A percentile compares a stretch with the other conserved stretches of the same genome.
Evolutionary conservation across 1,140 invertebrate genomes (phyloP).

Genomic region (Brachionus koreanus): DNA sequence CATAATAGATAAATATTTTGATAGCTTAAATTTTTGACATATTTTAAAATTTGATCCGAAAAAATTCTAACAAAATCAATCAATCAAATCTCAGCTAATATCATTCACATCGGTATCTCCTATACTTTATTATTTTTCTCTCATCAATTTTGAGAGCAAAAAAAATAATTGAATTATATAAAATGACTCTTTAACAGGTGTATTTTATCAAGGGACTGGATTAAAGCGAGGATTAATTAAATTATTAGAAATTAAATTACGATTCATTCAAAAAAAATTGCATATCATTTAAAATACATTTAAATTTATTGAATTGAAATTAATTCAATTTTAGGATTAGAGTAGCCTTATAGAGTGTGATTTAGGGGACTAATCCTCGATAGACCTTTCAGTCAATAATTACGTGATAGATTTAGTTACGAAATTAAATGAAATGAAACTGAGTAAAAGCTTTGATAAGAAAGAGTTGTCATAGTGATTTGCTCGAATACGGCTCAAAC

Average conservation of each 20-base stretch:
- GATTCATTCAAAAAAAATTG: not conserved
- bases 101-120: not conserved
- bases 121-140: not conserved
- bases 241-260: constrained; percentile 11
- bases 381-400: constrained; percentile 7
- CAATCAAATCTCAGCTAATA: not conserved
- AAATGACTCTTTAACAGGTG: constrained; percentile 1
- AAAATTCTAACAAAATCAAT: not conserved
- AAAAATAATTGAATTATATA: not conserved
- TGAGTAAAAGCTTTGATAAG: not conserved
- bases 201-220: constrained; percentile 6
- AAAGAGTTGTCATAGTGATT: not conserved
- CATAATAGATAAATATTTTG: not conserved
- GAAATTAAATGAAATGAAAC: not conserved
- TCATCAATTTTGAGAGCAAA: not conserved
- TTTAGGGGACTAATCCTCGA: not conserved
- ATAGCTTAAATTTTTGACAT: constrained; percentile 9
- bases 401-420: not conserved
- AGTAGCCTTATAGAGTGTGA: not conserved
- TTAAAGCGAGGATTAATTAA: not conserved
- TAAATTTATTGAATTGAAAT: not conserved
- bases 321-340: constrained; percentile 4
- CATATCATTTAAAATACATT: not conserved
- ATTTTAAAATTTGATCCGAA: not conserved
- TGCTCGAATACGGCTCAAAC: not conserved